Percentiles rank a stretch among this genome's conserved stretches.
phyloP scores from a whole-genome alignment of 2,113 vertebrate species.

The Otus sunia region DNA sequence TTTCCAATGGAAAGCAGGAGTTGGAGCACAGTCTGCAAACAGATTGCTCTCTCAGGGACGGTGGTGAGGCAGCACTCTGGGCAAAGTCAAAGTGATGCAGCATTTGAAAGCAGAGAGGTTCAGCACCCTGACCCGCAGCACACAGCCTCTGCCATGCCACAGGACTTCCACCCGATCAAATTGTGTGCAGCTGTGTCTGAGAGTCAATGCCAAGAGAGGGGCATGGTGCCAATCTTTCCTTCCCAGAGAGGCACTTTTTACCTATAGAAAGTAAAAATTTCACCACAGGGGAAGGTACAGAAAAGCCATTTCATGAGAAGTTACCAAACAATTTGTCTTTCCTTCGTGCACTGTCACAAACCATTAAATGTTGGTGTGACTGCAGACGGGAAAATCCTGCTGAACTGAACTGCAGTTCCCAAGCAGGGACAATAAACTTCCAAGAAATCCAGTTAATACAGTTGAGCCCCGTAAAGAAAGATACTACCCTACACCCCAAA shows the following conservation, averaged over 20 bases:
- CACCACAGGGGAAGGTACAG: not conserved
- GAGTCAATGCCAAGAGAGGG: rapidly evolving
- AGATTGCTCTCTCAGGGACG: not conserved
- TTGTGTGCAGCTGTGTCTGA: rapidly evolving
- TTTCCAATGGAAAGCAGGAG: not conserved
- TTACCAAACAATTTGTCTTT: not conserved
- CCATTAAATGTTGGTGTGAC: not conserved
- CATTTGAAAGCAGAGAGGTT: not conserved
- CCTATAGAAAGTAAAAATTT: not conserved
- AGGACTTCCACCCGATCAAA: not conserved
- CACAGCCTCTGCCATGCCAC: not conserved
- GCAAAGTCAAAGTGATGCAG: not conserved
- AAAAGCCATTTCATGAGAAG: not conserved
- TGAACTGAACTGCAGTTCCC: not conserved
- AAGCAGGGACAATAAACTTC: not conserved
- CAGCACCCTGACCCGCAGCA: not conserved
- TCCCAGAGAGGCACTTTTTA: not conserved
- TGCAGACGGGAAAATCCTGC: not conserved
- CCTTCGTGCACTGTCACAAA: not conserved
- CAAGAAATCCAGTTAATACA: not conserved
- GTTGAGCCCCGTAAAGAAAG: not conserved
- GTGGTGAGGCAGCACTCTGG: not conserved
- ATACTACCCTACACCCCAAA: not conserved
- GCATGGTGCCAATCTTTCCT: not conserved
- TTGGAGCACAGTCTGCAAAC: not conserved